Evolutionary conservation across 2,113 vertebrate genomes (phyloP), one percentile per base, ranked within the genome.

Genomic region (Caranx melampygus): DNA sequence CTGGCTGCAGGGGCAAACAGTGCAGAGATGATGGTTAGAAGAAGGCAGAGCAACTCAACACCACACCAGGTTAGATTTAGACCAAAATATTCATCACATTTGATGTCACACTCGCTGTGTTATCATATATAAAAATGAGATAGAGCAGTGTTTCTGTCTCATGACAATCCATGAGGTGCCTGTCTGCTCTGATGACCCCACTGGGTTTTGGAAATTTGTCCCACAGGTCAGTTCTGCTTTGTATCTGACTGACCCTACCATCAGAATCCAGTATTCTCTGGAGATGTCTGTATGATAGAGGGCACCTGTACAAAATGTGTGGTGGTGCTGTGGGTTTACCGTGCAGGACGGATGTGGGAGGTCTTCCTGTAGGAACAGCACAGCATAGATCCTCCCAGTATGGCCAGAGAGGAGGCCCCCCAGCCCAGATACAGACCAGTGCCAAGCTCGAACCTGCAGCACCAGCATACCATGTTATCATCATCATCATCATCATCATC

Each of bases 371-470:
- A 96, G 66, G 95, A 96, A 83, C 95, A 96, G 85, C 93, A 95
- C 37, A 97, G 92, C 68, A 96, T 72, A 2, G 90, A 86, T 5
- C 97, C 96, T 35, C 96, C 97, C 62, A 97, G 75, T 0, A 96
- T 52, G 49, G 88, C 93, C 78, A 97, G 83, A 62, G 85, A 0
- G 21, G 95, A 93, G 8, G 95, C 95, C 1, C 91, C 82, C 96
- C 96, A 98, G 76, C 96, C 97, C 90, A 97, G 91, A 73, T 97
- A 98, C 2, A 98, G 91, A 67, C 93, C 97, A 9, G 81, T 52
- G 20, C 97, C 96, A 63, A 97, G 86, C 86, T 97, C 97, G 67
- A 95, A 97, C 87, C 97, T 97, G 91, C 49, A 94, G 34, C 40
- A 71, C 15, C 20, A 49, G 34, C 57, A 40, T 21, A 42, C 37